Evolutionary conservation across 2,113 vertebrate species (phyloP).

Genomic region (Sisor rabdophorus): DNA sequence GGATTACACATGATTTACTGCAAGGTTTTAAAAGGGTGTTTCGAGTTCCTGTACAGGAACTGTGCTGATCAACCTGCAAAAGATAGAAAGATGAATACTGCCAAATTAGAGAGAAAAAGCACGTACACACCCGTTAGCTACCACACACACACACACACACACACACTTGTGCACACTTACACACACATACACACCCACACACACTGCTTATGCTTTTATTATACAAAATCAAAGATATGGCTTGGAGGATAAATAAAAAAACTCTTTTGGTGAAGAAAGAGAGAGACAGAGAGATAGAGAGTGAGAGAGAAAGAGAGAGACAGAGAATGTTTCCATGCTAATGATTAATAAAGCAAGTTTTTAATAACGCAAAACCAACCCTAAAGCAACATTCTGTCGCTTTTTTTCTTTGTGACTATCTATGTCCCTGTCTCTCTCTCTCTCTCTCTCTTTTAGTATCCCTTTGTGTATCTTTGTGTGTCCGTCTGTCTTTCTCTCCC

Average conservation of each 20-base stretch:
- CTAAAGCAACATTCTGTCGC: conserved; percentile 29
- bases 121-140: background rate
- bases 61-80: background rate
- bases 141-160: no score
- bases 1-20: no score
- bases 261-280: background rate
- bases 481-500: conserved; percentile 4
- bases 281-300: background rate
- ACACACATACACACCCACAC: background rate
- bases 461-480: conserved; percentile 16
- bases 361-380: conserved; percentile 50
- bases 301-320: no score
- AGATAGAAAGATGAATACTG: no score
- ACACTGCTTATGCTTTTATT: background rate
- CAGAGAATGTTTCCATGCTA: background rate
- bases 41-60: background rate
- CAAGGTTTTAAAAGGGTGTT: no score
- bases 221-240: background rate
- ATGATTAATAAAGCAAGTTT: conserved; percentile 48
- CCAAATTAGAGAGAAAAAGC: no score
- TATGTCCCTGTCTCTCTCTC: background rate
- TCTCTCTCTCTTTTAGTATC: background rate
- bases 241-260: background rate
- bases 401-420: conserved; percentile 2
- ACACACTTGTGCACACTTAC: no score